Percentiles rank a stretch among this genome's conserved stretches.
Conservation (phyloP, 2,113 vertebrate species). For the Perccottus glenii region DNA sequence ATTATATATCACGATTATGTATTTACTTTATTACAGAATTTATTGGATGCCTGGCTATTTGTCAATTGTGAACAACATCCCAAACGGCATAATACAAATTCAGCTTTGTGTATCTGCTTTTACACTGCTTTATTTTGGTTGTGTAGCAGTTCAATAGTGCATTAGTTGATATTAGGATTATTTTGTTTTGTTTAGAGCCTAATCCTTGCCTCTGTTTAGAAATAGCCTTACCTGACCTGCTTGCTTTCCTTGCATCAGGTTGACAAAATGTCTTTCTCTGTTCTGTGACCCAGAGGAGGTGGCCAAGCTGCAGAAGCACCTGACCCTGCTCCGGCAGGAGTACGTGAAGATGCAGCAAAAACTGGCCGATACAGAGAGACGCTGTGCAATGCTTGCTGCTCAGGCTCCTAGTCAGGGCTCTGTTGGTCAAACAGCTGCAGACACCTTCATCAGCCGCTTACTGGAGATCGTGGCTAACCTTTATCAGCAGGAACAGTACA, state of each 20-base stretch:
- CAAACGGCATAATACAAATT: too few relatives aligned
- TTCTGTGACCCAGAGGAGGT: slow-evolving; percentile 88
- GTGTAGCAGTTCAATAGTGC: too few relatives aligned
- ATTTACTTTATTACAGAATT: too few relatives aligned
- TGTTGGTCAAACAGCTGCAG: slow-evolving; percentile 68
- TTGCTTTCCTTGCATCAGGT: slow-evolving; percentile 11
- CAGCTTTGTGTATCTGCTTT: too few relatives aligned
- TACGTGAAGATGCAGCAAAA: slow-evolving; percentile 99
- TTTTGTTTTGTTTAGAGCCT: neutral
- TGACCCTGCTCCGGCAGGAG: slow-evolving; percentile 96
- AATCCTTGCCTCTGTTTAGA: neutral
- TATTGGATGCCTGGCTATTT: too few relatives aligned
- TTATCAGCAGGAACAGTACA: slow-evolving; percentile 95
- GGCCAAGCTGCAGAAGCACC: slow-evolving; percentile 98
- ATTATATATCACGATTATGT: too few relatives aligned
- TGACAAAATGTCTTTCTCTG: slow-evolving; percentile 1
- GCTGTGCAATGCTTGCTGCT: slow-evolving; percentile 87
- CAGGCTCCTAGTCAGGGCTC: slow-evolving; percentile 81
- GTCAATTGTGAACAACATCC: too few relatives aligned
- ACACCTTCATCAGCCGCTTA: slow-evolving; percentile 93
- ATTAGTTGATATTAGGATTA: too few relatives aligned
- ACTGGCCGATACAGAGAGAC: slow-evolving; percentile 92
- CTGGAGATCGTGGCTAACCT: slow-evolving; percentile 91
- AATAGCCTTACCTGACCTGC: slow-evolving; percentile 5
- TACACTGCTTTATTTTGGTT: too few relatives aligned